These are phyloP conservation scores for Argyra leucocephala DNA, from an alignment of 2,888 invertebrate genomes.

Conservation along the genomic window DNA sequence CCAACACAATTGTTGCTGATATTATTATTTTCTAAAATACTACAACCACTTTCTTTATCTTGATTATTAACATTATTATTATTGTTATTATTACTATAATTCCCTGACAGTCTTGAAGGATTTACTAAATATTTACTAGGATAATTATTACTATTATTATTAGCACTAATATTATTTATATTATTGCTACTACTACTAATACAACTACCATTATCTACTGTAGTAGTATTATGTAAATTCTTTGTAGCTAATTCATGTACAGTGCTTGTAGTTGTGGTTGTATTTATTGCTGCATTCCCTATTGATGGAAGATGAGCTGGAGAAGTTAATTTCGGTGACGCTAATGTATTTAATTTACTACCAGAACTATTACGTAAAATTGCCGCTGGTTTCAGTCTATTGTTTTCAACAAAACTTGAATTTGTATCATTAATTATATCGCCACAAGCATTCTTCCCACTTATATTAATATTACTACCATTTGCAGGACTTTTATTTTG, in stretches of 20 bases:
- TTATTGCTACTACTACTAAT: background rate
- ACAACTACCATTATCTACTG: background rate
- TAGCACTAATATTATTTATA: background rate
- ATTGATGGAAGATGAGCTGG: background rate
- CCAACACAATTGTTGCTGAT: background rate
- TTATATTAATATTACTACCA: conserved; percentile 24
- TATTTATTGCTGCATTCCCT: background rate
- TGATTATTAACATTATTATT: background rate
- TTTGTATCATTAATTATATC: background rate
- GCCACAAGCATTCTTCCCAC: conserved; percentile 20
- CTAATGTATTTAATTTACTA: background rate
- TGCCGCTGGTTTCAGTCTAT: conserved; percentile 17
- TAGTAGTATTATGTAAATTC: background rate
- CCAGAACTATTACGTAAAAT: conserved; percentile 13
- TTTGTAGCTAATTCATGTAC: background rate
- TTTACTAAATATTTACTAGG: background rate
- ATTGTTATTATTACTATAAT: background rate
- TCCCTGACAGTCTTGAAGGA: conserved; percentile 3
- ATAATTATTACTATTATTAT: conserved; percentile 10
- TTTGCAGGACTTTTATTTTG: conserved; percentile 9
- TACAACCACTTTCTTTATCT: background rate
- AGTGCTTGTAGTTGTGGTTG: background rate
- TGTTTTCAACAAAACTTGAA: conserved; percentile 1
- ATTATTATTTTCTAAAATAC: background rate
- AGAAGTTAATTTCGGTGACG: background rate